These are phyloP conservation scores for Pipistrellus nathusii DNA, from an alignment of 2,797 vertebrate species.

Conservation along the genomic window DNA sequence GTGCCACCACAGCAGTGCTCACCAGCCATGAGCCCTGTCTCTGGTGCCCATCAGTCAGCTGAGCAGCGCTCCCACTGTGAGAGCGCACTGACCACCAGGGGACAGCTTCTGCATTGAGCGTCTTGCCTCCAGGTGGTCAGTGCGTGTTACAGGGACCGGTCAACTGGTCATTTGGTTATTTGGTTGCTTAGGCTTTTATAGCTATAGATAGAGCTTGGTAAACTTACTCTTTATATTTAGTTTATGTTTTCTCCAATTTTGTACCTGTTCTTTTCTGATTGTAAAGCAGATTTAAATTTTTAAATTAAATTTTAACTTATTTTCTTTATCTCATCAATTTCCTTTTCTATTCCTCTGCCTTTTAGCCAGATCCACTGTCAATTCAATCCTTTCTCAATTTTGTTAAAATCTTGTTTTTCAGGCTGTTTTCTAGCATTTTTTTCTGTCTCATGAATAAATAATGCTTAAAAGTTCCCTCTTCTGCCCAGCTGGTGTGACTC, in stretches of 20 bases:
- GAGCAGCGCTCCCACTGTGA: no score
- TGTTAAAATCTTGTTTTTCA: background rate
- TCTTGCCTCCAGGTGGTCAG: no score
- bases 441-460: background rate
- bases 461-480: background rate
- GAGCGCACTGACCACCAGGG: no score
- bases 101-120: no score
- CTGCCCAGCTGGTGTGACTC: no score
- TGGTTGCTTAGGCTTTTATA: no score
- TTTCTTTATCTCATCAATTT: background rate
- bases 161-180: no score
- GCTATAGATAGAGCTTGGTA: background rate
- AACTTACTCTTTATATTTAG: background rate
- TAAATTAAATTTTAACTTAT: background rate
- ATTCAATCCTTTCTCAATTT: background rate
- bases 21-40: no score
- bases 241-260: background rate
- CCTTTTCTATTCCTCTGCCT: background rate
- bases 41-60: no score
- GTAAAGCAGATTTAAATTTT: background rate
- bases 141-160: accelerated
- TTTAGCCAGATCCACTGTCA: background rate
- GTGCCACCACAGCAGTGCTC: no score
- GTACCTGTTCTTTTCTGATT: background rate
- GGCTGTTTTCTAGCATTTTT: background rate